phyloP scores from a whole-genome alignment of 2,888 invertebrate species.

The Eupsilia transversa region DNA sequence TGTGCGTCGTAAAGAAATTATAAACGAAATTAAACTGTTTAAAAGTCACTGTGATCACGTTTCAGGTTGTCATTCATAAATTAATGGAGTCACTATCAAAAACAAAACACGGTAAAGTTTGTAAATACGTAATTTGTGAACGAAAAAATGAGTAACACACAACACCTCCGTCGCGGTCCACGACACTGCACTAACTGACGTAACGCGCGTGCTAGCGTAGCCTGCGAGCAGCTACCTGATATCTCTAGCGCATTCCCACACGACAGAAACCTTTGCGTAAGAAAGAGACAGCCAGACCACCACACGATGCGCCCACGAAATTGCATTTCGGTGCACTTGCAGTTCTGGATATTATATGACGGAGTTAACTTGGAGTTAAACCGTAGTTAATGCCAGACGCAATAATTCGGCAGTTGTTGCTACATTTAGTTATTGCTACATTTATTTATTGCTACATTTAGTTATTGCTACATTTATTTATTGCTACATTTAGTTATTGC shows the following conservation, averaged over 20 bases:
- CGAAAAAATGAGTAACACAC: slow-evolving; percentile 65
- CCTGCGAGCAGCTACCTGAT: slow-evolving; percentile 74
- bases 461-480: too few species aligned
- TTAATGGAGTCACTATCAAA: slow-evolving; percentile 75
- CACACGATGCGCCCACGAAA: slow-evolving; percentile 64
- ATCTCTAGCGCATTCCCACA: slow-evolving; percentile 74
- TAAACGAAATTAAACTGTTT: slow-evolving; percentile 48
- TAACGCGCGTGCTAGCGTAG: slow-evolving; percentile 42
- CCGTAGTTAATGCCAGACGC: slow-evolving; percentile 28
- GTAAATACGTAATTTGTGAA: slow-evolving; percentile 84
- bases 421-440: too few species aligned
- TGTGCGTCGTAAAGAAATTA: slow-evolving; percentile 44
- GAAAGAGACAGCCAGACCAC: slow-evolving; percentile 74
- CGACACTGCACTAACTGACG: slow-evolving; percentile 80
- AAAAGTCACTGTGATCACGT: slow-evolving; percentile 50
- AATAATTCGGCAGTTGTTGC: slow-evolving; percentile 61
- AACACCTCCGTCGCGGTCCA: slow-evolving; percentile 69
- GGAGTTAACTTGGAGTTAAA: slow-evolving; percentile 69
- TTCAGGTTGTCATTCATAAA: slow-evolving; percentile 61
- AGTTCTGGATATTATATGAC: slow-evolving; percentile 73
- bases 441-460: too few species aligned
- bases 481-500: too few species aligned
- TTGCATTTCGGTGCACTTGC: slow-evolving; percentile 70
- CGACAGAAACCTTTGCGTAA: slow-evolving; percentile 53
- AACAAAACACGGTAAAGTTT: slow-evolving; percentile 87